Conservation (phyloP, 1,140 invertebrate genomes). For the Streblospio benedicti region DNA sequence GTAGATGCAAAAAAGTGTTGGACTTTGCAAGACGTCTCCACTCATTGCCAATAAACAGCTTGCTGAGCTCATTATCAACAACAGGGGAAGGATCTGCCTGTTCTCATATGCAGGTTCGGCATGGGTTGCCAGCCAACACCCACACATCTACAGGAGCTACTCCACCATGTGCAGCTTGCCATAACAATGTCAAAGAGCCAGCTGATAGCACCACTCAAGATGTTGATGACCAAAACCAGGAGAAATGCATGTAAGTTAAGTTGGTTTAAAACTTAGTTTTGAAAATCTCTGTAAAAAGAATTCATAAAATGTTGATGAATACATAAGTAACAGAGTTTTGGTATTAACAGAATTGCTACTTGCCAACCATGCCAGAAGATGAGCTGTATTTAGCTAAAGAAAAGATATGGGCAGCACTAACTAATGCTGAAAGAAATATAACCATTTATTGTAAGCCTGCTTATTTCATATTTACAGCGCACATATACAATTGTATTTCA, state of each 20-base stretch:
- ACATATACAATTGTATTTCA: too few relatives aligned
- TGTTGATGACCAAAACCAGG: slow-evolving; percentile 5
- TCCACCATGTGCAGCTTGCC: too few relatives aligned
- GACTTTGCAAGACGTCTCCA: too few relatives aligned
- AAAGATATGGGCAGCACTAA: slow-evolving; percentile 22
- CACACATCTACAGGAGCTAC: too few relatives aligned
- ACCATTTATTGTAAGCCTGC: slow-evolving; percentile 23
- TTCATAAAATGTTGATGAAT: neutral
- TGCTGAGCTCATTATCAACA: too few relatives aligned
- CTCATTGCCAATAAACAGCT: too few relatives aligned
- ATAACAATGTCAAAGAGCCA: too few relatives aligned
- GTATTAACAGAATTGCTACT: slow-evolving; percentile 4
- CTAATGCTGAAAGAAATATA: slow-evolving; percentile 19
- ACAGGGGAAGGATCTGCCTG: too few relatives aligned
- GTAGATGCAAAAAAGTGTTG: too few relatives aligned
- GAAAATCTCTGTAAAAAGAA: neutral
- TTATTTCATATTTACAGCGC: neutral
- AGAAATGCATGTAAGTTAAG: slow-evolving; percentile 1
- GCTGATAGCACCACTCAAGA: slow-evolving; percentile 9
- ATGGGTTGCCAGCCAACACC: too few relatives aligned
- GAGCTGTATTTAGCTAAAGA: slow-evolving; percentile 19
- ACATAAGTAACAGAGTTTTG: neutral
- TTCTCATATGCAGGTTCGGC: too few relatives aligned
- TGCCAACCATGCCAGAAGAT: slow-evolving; percentile 25
- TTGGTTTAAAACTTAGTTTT: neutral